Evolutionary conservation across 2,797 vertebrate species (phyloP), one percentile per base, ranked within the genome.

Genomic region (Potorous gilbertii): DNA sequence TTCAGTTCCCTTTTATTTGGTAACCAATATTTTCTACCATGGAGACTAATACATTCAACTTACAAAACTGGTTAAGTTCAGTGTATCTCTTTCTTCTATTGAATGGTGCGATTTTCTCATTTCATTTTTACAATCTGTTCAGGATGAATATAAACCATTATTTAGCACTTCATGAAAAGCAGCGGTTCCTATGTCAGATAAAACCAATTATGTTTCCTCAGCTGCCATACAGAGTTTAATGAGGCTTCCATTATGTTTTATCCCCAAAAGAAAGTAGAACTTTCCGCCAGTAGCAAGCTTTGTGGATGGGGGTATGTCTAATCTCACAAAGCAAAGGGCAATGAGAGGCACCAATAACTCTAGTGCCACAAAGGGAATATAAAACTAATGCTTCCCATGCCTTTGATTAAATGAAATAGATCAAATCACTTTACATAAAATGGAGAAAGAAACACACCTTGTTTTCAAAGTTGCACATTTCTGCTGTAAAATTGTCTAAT

Each of bases 121-220:
- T 81, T 81, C 55, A 93, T 90, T 95, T 94, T 40, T 93, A 94
- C 10, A 57, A 54, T 90, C 54, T 94, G 91, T 28, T 90, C 46
- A n/a, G 66, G 81, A 94, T 95, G 93, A 91, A 34, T 52, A 93
- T 81, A 5, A 93, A 92, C 90, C 95, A 92, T 89, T 13, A 74
- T 46, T 31, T 62, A 66, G 40, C 56, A 66, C 16, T 87, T 90
- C 52, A 93, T 40, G 11, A 92, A 89, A 89, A 59, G 28, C 14
- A 93, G 54, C 31, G 74, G 59, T 56, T 92, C 34, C 54, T 40
- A 91, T 94, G 92, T 96, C 90, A 93, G 31, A 91, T 55, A 94
- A 95, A 95, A 94, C 34, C 54, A 54, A 74, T 89, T 27, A 90
- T 81, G 24, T 90, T 94, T 95, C 93, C 90, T 92, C 94, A 94